Conservation (phyloP, 2,888 invertebrate genomes). For the Caradrina clavipalpis region DNA sequence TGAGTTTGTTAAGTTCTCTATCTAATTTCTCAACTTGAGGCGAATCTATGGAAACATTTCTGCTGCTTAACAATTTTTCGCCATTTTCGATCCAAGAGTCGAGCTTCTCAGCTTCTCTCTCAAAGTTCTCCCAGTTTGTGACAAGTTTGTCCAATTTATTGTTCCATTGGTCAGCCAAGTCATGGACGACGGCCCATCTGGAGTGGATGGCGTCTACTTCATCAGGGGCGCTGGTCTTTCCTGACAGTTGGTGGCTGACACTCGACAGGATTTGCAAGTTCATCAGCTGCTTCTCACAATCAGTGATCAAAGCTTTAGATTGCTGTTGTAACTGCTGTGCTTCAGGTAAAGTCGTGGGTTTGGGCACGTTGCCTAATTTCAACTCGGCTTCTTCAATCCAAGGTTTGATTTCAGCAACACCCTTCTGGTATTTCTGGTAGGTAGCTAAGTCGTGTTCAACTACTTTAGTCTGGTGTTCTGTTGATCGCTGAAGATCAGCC, state of each 20-base stretch:
- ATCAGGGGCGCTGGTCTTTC: conserved; percentile 94
- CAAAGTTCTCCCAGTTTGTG: conserved; percentile 95
- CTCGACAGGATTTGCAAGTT: conserved; percentile 94
- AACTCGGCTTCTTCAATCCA: conserved; percentile 97
- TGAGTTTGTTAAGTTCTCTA: conserved; percentile 94
- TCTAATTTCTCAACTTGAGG: conserved; percentile 95
- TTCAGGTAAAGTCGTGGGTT: conserved; percentile 95
- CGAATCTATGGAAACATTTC: conserved; percentile 92
- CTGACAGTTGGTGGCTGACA: conserved; percentile 94
- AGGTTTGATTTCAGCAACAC: conserved; percentile 95
- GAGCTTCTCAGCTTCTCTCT: conserved; percentile 94
- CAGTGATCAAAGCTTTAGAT: conserved; percentile 93
- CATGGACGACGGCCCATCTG: conserved; percentile 96
- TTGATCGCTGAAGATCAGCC: conserved; percentile 94
- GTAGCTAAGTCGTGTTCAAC: conserved; percentile 95
- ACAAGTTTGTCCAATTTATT: conserved; percentile 95
- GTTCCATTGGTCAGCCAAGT: conserved; percentile 94
- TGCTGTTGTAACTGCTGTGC: conserved; percentile 94
- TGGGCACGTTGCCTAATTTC: conserved; percentile 94
- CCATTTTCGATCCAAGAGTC: conserved; percentile 94
- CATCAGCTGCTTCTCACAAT: conserved; percentile 94
- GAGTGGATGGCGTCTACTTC: conserved; percentile 96
- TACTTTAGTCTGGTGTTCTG: conserved; percentile 94
- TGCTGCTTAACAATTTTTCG: conserved; percentile 91
- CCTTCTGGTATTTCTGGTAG: conserved; percentile 96